Percentiles rank a stretch among this genome's conserved stretches.
These are phyloP conservation scores for Semnornis frantzii DNA, from an alignment of 2,113 vertebrate genomes.

Conservation along the genomic window DNA sequence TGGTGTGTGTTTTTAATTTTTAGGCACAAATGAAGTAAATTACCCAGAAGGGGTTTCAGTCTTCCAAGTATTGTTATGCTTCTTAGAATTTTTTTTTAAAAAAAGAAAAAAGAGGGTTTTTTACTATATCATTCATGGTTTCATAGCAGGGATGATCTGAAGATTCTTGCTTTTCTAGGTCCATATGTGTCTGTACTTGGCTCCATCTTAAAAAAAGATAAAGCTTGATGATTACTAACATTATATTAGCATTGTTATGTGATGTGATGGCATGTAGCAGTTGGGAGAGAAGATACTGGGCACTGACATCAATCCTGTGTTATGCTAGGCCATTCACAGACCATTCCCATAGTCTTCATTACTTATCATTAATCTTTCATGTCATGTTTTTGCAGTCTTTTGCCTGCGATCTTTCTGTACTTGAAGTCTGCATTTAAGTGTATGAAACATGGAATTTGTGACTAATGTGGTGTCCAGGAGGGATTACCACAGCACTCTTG, in stretches of 20 bases:
- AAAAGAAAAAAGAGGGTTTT: neutral
- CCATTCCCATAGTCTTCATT: slow-evolving; percentile 19
- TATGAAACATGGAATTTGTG: neutral
- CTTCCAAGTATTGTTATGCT: neutral
- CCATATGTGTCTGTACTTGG: neutral
- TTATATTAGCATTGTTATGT: slow-evolving; percentile 21
- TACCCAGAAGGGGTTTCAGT: no score
- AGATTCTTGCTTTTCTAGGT: neutral
- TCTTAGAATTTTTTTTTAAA: neutral
- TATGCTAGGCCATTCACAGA: slow-evolving; percentile 7
- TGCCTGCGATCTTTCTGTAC: neutral
- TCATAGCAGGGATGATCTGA: neutral
- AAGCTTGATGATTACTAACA: neutral
- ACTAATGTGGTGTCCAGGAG: neutral
- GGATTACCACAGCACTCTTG: neutral
- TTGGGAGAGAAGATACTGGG: slow-evolving; percentile 34
- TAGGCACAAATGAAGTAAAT: neutral
- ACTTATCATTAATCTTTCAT: slow-evolving; percentile 28
- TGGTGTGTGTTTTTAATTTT: neutral
- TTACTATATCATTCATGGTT: neutral
- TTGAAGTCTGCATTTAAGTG: slow-evolving; percentile 1
- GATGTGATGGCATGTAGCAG: slow-evolving; percentile 38
- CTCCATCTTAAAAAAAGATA: slow-evolving; percentile 6
- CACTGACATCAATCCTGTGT: slow-evolving; percentile 43
- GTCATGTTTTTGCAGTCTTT: neutral